Percentiles rank a stretch among this genome's conserved stretches.
These are phyloP conservation scores for Acanthoscelides obtectus DNA, from an alignment of 2,888 invertebrate genomes.

Conservation along the genomic window DNA sequence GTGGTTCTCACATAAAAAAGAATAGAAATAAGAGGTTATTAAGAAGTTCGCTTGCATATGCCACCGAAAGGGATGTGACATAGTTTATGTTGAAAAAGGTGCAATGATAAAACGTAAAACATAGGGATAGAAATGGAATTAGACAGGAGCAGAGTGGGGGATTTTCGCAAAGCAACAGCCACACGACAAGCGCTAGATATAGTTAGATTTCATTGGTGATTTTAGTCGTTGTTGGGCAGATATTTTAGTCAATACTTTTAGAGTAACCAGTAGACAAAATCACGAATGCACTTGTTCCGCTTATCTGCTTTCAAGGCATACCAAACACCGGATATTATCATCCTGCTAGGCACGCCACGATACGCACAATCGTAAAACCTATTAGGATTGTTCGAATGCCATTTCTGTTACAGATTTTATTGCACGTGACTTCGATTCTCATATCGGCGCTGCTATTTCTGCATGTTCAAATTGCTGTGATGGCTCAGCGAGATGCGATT, in stretches of 20 bases:
- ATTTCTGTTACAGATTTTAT: background rate
- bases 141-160: too few relatives aligned
- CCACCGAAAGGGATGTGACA: background rate
- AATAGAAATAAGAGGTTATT: background rate
- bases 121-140: too few relatives aligned
- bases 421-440: background rate
- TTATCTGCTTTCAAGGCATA: too few relatives aligned
- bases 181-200: too few relatives aligned
- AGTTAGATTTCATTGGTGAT: too few relatives aligned
- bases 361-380: background rate
- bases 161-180: too few relatives aligned
- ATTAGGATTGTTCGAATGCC: conserved; percentile 2
- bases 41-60: background rate
- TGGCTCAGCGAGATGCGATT: background rate
- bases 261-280: too few relatives aligned
- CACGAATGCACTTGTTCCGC: too few relatives aligned
- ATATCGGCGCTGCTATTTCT: background rate
- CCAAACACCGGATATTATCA: background rate
- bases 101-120: too few relatives aligned
- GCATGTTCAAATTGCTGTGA: background rate
- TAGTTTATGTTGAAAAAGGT: background rate
- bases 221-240: too few relatives aligned
- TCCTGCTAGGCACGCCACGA: background rate
- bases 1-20: background rate
- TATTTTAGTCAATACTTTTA: too few relatives aligned